Evolutionary conservation across 2,888 invertebrate genomes (phyloP), one percentile per base, ranked within the genome.

Genomic region (Cephonodes hylas): DNA sequence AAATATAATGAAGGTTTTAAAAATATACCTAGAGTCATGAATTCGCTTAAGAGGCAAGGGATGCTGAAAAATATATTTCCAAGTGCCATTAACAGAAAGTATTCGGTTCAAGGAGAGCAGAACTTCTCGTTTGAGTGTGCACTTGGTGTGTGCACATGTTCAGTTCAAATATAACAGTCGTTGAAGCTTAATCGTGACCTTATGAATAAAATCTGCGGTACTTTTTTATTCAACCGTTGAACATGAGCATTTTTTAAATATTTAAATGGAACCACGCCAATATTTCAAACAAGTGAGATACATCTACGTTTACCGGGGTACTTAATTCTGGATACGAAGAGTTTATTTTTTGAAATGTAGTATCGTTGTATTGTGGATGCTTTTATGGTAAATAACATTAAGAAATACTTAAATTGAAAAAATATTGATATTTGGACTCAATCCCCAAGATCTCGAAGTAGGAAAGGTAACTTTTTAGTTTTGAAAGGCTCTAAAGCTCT

Each of bases 41-140:
- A 44, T 20, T 8, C 18, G 20, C 25, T 1, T n/a, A n/a, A 48
- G 6, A 48, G 25, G 25, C n/a, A 4, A 25, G 48, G 15, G 18
- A 53, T 8, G 15, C 15, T 25, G 18, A 27, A 48, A 48, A 48
- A 48, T 15, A 48, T 27, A 48, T 48, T 15, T 15, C 27, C 18
- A 53, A 53, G 31, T 31, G 53, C 27, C 27, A 53, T 53, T 53
- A 53, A 18, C 53, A 53, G 27, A 31, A 53, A 53, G 53, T 53
- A 7, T 18, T 15, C 18, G 31, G 27, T 53, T 53, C 27, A 53
- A 53, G 48, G 48, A 48, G 53, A 31, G 18, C 15, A 27, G 53
- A 8, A 27, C 27, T 27, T 53, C 18, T 4, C 18, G 27, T 8
- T 2, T 38, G n/a, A 27, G 48, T 48, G 18, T 48, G 27, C 48